Conservation (phyloP, 2,888 invertebrate genomes). For the Colostygia pectinataria region DNA sequence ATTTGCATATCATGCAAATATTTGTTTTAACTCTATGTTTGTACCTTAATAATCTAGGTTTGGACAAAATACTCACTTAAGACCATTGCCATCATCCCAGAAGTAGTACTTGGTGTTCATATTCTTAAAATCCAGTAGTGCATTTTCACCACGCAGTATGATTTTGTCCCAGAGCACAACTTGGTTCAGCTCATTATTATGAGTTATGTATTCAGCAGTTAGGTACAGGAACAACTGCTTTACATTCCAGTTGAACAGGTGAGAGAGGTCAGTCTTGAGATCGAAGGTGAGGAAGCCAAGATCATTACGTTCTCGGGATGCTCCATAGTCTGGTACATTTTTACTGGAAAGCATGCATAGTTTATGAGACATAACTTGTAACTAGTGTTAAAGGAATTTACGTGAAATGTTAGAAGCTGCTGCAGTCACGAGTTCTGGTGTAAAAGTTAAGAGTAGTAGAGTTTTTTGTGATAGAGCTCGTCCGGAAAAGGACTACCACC, state of each 20-base stretch:
- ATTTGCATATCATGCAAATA: no score
- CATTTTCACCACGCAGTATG: slow-evolving; percentile 95
- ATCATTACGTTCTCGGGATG: slow-evolving; percentile 96
- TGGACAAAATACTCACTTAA: slow-evolving; percentile 87
- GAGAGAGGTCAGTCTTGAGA: slow-evolving; percentile 94
- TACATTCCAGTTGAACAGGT: slow-evolving; percentile 99
- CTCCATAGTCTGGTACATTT: slow-evolving; percentile 97
- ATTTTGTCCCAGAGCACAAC: slow-evolving; percentile 99
- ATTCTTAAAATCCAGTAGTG: slow-evolving; percentile 95
- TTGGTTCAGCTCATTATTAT: slow-evolving; percentile 93
- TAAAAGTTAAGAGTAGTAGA: no score
- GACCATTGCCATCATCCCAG: slow-evolving; percentile 99
- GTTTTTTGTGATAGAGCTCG: no score
- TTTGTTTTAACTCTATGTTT: no score
- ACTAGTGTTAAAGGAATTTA: neutral
- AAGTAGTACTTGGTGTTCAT: slow-evolving; percentile 99
- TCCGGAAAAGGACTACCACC: no score
- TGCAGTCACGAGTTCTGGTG: slow-evolving; percentile 18
- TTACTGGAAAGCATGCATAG: slow-evolving; percentile 85
- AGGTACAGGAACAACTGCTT: slow-evolving; percentile 98
- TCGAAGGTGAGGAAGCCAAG: slow-evolving; percentile 97
- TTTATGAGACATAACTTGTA: neutral
- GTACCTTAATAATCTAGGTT: no score
- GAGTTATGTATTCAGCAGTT: slow-evolving; percentile 97
- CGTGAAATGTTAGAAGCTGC: neutral